A percentile compares a stretch with the other conserved stretches of the same genome.
These are phyloP conservation scores for Liodrosophila aerea DNA, from an alignment of 2,888 invertebrate species.

Conservation along the genomic window DNA sequence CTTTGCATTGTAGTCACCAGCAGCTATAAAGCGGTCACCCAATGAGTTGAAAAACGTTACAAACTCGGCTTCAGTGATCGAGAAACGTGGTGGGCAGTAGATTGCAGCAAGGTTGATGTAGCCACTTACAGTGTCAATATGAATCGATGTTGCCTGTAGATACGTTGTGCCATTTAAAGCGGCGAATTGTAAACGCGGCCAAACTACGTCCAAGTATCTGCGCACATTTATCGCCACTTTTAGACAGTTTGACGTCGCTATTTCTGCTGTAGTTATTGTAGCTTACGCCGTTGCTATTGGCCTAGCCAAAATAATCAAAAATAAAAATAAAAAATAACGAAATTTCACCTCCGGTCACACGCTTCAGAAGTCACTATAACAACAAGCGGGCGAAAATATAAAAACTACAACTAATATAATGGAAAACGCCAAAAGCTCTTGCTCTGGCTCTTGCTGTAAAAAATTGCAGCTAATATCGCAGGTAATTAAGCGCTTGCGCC, in stretches of 20 bases:
- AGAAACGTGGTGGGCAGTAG: too few relatives aligned
- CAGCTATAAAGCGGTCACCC: too few relatives aligned
- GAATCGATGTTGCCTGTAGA: too few relatives aligned
- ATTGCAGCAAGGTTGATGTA: too few relatives aligned
- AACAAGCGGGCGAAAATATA: constrained; percentile 19
- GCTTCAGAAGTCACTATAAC: constrained; percentile 61
- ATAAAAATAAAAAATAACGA: constrained; percentile 51
- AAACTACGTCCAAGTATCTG: constrained; percentile 60
- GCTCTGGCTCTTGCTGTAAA: too few relatives aligned
- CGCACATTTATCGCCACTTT: constrained; percentile 67
- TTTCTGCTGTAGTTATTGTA: constrained; percentile 6
- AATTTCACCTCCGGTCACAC: constrained; percentile 76
- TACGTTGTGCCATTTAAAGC: constrained; percentile 69
- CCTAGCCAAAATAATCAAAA: constrained; percentile 54
- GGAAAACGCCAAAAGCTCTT: constrained; percentile 37
- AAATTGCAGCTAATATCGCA: constrained; percentile 27
- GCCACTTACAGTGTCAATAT: constrained; percentile 15
- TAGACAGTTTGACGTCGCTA: constrained; percentile 45
- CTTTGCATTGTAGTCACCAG: too few relatives aligned
- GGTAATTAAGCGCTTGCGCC: constrained; percentile 38
- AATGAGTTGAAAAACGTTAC: too few relatives aligned
- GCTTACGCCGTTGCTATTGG: constrained; percentile 27
- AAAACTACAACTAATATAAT: constrained; percentile 20
- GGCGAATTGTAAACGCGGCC: constrained; percentile 53
- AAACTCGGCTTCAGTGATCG: too few relatives aligned